Evolutionary conservation across 2,113 vertebrate species (phyloP).

Genomic region (Dasyprocta punctata): DNA sequence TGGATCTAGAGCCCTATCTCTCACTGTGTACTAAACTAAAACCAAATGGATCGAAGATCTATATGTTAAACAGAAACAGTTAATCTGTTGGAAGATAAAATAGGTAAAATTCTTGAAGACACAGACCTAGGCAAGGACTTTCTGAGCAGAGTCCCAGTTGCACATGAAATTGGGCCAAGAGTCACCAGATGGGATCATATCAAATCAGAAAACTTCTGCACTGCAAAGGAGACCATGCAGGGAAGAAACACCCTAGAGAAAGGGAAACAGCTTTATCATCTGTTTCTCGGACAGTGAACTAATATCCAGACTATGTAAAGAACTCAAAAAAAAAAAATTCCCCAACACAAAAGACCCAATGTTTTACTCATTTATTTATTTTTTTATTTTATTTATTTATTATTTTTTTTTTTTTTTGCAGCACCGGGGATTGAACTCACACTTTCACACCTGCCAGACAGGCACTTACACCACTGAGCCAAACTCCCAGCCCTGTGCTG

Average conservation of each 20-base stretch:
- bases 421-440: too few species aligned
- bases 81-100: neutral
- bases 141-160: neutral
- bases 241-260: neutral
- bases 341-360: neutral
- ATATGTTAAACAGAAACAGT: neutral
- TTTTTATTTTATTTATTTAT: too few species aligned
- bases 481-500: too few species aligned
- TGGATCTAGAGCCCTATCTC: neutral
- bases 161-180: neutral
- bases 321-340: neutral
- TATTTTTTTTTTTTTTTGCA: too few species aligned
- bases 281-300: neutral
- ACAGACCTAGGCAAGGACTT: neutral
- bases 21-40: neutral
- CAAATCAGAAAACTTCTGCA: neutral
- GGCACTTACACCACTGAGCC: too few species aligned
- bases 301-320: neutral
- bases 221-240: neutral
- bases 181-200: neutral
- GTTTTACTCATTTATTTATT: too few species aligned
- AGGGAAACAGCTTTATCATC: neutral
- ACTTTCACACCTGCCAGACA: too few species aligned
- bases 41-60: neutral
- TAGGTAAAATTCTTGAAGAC: neutral